phyloP scores from a whole-genome alignment of 1,140 invertebrate species.

The Lordiphosa collinella region DNA sequence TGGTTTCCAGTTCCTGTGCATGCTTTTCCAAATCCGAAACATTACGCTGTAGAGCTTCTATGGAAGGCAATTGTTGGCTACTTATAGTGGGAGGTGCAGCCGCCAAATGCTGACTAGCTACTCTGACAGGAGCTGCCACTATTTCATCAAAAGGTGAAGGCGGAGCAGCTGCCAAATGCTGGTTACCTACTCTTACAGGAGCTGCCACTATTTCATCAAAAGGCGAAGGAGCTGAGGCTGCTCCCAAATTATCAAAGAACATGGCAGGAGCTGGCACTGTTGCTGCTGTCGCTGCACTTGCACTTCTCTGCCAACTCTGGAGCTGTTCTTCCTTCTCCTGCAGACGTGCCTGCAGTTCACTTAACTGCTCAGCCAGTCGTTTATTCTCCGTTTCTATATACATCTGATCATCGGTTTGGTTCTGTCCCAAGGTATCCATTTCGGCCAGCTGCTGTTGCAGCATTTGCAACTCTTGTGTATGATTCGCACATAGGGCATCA shows the following conservation, averaged over 20 bases:
- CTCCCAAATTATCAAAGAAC: slow-evolving; percentile 54
- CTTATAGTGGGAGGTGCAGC: neutral
- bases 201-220: slow-evolving; percentile 70
- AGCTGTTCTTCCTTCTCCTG: slow-evolving; percentile 52
- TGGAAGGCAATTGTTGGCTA: too few species aligned
- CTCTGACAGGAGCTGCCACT: slow-evolving; percentile 25
- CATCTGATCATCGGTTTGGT: slow-evolving; percentile 76
- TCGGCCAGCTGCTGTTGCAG: slow-evolving; percentile 70
- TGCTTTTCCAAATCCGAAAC: slow-evolving; percentile 77
- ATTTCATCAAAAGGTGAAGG: slow-evolving; percentile 69
- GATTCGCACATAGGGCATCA: slow-evolving; percentile 63
- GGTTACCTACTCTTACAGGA: neutral
- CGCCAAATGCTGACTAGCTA: too few species aligned
- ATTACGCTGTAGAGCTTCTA: slow-evolving; percentile 72
- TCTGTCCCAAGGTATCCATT: slow-evolving; percentile 71
- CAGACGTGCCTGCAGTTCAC: slow-evolving; percentile 67
- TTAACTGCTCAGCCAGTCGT: slow-evolving; percentile 60
- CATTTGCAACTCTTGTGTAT: slow-evolving; percentile 61
- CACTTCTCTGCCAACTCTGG: neutral
- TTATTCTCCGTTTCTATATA: slow-evolving; percentile 78
- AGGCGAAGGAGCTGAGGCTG: slow-evolving; percentile 44
- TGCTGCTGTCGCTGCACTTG: neutral
- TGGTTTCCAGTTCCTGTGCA: slow-evolving; percentile 62
- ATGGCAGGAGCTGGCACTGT: slow-evolving; percentile 36
- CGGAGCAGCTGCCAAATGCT: too few species aligned